phyloP scores from a whole-genome alignment of 2,888 invertebrate genomes.

The Trissolcus japonicus region DNA sequence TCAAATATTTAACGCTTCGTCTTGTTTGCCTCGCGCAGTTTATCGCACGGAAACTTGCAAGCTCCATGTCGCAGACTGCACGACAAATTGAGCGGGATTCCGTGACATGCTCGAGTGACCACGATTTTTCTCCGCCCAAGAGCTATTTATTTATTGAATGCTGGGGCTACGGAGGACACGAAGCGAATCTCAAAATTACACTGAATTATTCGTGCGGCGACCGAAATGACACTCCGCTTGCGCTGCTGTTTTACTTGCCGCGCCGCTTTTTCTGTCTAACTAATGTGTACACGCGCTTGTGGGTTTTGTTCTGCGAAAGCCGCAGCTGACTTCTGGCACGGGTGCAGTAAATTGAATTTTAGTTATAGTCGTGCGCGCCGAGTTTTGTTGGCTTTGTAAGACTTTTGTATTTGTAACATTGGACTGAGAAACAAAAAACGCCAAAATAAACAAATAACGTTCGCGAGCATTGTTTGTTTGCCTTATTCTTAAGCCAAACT shows the following conservation, averaged over 20 bases:
- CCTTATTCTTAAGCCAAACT: conserved; percentile 4
- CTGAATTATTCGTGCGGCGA: conserved; percentile 29
- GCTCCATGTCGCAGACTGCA: conserved; percentile 37
- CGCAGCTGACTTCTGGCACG: conserved; percentile 15
- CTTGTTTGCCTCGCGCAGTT: conserved; percentile 15
- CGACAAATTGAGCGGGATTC: conserved; percentile 55
- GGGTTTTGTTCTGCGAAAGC: conserved; percentile 5
- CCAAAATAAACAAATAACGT: conserved; percentile 9
- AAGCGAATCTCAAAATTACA: conserved; percentile 21
- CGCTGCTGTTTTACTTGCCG: conserved; percentile 3
- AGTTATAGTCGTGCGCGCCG: conserved; percentile 3
- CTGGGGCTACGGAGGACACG: conserved; percentile 3
- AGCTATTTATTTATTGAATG: conserved; percentile 54
- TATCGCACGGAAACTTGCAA: conserved; percentile 23
- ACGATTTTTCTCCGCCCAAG: conserved; percentile 43
- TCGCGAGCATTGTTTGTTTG: conserved; percentile 1
- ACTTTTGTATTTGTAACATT: conserved; percentile 3
- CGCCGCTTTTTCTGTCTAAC: conserved; percentile 6
- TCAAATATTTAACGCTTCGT: conserved; percentile 31
- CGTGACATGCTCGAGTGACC: conserved; percentile 51
- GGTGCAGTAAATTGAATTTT: conserved; percentile 13
- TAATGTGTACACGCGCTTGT: conserved; percentile 14
- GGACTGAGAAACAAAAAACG: conserved; percentile 1
- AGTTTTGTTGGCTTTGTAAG: background rate
- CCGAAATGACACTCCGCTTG: conserved; percentile 19